These are phyloP conservation scores for Ichneumoninae sp. DNA, from an alignment of 2,888 invertebrate genomes.

Conservation along the genomic window DNA sequence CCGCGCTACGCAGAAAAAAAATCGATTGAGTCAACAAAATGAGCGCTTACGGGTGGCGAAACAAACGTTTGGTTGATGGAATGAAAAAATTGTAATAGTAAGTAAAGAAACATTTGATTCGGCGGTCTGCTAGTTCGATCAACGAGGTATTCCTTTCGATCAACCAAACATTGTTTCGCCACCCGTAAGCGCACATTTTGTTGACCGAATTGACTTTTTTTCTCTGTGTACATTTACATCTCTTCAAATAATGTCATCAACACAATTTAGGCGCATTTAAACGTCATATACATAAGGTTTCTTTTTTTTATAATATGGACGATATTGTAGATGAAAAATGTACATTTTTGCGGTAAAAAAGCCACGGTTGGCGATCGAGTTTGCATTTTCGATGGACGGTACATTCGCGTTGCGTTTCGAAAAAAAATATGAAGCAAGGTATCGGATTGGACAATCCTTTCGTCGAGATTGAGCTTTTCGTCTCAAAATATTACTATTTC, in stretches of 20 bases:
- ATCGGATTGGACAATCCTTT: not conserved
- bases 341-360: not conserved
- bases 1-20: not conserved
- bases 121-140: no score
- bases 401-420: constrained; percentile 25
- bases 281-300: not conserved
- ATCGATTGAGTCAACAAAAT: no score
- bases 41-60: no score
- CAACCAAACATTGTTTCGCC: no score
- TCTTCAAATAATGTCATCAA: constrained; percentile 37
- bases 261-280: not conserved
- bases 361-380: constrained; percentile 20
- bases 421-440: constrained; percentile 5
- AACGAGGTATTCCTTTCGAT: no score
- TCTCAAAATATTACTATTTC: constrained; percentile 9
- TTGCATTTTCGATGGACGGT: constrained; percentile 54
- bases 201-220: no score
- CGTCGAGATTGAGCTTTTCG: not conserved
- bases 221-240: constrained; percentile 1
- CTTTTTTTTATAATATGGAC: constrained; percentile 1
- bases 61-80: no score
- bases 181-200: no score
- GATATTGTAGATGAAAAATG: constrained; percentile 11
- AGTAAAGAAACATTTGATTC: no score
- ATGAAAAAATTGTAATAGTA: no score